Percentiles rank a stretch among this genome's conserved stretches.
Conservation (phyloP, 2,797 vertebrate genomes). For the Sternarchorhynchus goeldii region DNA sequence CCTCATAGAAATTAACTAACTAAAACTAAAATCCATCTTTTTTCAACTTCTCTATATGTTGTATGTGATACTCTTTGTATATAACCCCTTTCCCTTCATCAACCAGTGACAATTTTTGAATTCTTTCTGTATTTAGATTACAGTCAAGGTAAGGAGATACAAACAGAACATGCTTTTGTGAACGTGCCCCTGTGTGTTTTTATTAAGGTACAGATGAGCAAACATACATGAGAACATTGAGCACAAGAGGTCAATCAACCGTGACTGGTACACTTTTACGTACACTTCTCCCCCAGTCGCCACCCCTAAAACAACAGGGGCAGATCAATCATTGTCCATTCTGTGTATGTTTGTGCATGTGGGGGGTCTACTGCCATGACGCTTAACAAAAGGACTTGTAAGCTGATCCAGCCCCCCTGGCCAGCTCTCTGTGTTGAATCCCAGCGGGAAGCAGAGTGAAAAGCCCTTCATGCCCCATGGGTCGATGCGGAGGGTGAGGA, state of each 20-base stretch:
- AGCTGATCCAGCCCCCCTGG: conserved; percentile 32
- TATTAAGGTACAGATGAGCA: too few species aligned
- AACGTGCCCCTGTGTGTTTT: too few species aligned
- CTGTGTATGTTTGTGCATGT: conserved; percentile 8
- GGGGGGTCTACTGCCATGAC: conserved; percentile 20
- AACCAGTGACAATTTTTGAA: neutral
- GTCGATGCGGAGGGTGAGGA: conserved; percentile 3
- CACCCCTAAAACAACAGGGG: conserved; percentile 16
- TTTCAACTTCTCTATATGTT: conserved; percentile 14
- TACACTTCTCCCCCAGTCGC: conserved; percentile 1
- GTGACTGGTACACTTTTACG: conserved; percentile 1
- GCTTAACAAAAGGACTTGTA: conserved; percentile 51
- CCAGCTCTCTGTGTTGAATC: conserved; percentile 16
- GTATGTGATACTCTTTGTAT: conserved; percentile 9
- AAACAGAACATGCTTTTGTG: neutral
- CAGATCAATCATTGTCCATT: conserved; percentile 34
- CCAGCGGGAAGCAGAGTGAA: conserved; percentile 17
- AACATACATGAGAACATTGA: neutral
- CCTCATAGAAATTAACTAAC: conserved; percentile 1
- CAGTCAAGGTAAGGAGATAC: neutral
- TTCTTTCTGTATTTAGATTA: neutral
- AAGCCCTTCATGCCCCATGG: conserved; percentile 21
- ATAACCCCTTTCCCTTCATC: conserved; percentile 2
- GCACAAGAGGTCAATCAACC: neutral
- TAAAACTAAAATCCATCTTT: conserved; percentile 23